Conservation (phyloP, 1,140 invertebrate genomes). For the Atta cephalotes region DNA sequence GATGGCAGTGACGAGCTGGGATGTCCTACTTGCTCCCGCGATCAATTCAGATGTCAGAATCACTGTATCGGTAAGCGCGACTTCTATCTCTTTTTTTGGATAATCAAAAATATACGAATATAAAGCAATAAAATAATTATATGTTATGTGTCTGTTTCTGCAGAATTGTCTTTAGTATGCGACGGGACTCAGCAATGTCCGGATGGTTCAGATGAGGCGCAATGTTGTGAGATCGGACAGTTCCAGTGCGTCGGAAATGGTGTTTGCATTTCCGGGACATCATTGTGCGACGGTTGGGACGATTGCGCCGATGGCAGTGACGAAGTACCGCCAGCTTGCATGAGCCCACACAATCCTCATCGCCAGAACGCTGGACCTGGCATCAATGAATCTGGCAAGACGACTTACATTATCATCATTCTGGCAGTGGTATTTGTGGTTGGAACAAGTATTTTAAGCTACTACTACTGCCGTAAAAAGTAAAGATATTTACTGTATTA, state of each 20-base stretch:
- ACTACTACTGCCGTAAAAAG: slow-evolving; percentile 73
- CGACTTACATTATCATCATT: slow-evolving; percentile 84
- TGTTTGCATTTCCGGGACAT: slow-evolving; percentile 87
- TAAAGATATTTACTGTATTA: neutral
- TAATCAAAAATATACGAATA: slow-evolving; percentile 16
- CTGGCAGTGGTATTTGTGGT: slow-evolving; percentile 85
- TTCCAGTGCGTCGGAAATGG: slow-evolving; percentile 89
- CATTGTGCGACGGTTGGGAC: slow-evolving; percentile 90
- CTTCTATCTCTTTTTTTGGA: neutral
- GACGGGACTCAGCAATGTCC: slow-evolving; percentile 91
- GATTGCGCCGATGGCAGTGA: slow-evolving; percentile 92
- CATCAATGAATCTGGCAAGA: slow-evolving; percentile 83
- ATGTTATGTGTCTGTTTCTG: neutral
- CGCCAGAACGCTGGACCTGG: slow-evolving; percentile 74
- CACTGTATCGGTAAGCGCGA: slow-evolving; percentile 91
- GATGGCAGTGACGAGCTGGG: slow-evolving; percentile 93
- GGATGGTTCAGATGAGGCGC: slow-evolving; percentile 89
- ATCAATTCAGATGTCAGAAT: slow-evolving; percentile 92
- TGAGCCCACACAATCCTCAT: slow-evolving; percentile 78
- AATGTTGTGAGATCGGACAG: slow-evolving; percentile 87
- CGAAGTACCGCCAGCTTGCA: slow-evolving; percentile 88
- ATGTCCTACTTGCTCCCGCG: slow-evolving; percentile 88
- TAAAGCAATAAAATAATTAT: slow-evolving; percentile 32
- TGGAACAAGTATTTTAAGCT: slow-evolving; percentile 84
- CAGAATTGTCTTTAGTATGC: slow-evolving; percentile 88